Evolutionary conservation across 2,888 invertebrate genomes (phyloP).

Genomic region (Subacronicta megacephala): DNA sequence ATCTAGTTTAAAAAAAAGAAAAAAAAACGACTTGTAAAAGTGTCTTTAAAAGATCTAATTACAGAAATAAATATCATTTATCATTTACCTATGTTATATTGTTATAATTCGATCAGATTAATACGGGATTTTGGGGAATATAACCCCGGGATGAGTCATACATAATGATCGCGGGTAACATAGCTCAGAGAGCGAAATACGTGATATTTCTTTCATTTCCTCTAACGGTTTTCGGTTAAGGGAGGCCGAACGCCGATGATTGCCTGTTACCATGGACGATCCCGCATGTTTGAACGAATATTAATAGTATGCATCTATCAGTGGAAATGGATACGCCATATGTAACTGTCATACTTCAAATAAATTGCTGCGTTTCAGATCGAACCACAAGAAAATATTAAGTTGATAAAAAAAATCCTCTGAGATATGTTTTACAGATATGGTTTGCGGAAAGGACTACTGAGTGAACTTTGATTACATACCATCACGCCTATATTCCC

Average conservation of each 20-base stretch:
- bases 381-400: neutral
- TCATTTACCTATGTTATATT: no score
- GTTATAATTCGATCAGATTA: no score
- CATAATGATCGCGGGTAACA: neutral
- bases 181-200: neutral
- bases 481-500: no score
- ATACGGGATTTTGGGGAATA: no score
- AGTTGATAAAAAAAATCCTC: neutral
- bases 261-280: neutral
- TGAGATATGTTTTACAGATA: no score
- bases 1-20: no score
- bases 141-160: no score
- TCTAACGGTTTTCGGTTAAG: neutral
- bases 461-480: no score
- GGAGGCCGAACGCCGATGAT: neutral
- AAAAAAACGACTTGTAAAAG: no score
- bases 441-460: no score
- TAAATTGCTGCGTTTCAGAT: neutral
- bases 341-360: neutral
- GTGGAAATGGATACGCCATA: neutral
- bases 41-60: no score
- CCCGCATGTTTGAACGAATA: constrained; percentile 10
- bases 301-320: constrained; percentile 21
- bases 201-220: neutral
- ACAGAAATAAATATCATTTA: no score